A percentile compares a stretch with the other conserved stretches of the same genome.
phyloP scores from a whole-genome alignment of 2,888 invertebrate species.

The Caenorhabditis macrosperma region DNA sequence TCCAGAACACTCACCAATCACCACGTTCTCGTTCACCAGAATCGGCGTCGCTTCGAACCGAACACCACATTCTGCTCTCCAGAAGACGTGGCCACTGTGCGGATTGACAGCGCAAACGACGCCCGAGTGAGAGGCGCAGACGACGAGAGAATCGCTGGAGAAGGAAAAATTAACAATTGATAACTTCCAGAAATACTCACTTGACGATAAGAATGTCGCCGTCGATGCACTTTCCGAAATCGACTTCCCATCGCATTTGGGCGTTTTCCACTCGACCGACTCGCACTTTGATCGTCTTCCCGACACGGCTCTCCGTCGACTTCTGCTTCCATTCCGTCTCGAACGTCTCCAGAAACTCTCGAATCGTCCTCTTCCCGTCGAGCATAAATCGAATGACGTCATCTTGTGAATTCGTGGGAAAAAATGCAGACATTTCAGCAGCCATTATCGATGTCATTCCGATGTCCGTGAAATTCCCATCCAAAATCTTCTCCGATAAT shows the following conservation, averaged over 20 bases:
- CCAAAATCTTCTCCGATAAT: background rate
- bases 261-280: background rate
- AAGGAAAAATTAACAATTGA: background rate
- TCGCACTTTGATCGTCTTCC: background rate
- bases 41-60: conserved; percentile 45
- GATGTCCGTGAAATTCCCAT: conserved; percentile 16
- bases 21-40: conserved; percentile 20
- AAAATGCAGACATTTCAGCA: conserved; percentile 8
- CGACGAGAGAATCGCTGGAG: conserved; percentile 6
- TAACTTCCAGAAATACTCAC: background rate
- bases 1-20: conserved; percentile 19
- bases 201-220: conserved; percentile 28
- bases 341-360: conserved; percentile 10
- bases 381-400: conserved; percentile 13
- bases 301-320: background rate
- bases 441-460: conserved; percentile 39
- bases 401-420: conserved; percentile 9
- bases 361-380: conserved; percentile 20
- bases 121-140: conserved; percentile 47
- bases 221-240: conserved; percentile 55
- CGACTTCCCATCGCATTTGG: conserved; percentile 40
- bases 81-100: conserved; percentile 3
- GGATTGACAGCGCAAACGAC: conserved; percentile 31
- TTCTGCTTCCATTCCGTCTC: background rate
- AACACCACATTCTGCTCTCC: conserved; percentile 19